phyloP scores from a whole-genome alignment of 1,140 invertebrate species.

The Onthophagus taurus region DNA sequence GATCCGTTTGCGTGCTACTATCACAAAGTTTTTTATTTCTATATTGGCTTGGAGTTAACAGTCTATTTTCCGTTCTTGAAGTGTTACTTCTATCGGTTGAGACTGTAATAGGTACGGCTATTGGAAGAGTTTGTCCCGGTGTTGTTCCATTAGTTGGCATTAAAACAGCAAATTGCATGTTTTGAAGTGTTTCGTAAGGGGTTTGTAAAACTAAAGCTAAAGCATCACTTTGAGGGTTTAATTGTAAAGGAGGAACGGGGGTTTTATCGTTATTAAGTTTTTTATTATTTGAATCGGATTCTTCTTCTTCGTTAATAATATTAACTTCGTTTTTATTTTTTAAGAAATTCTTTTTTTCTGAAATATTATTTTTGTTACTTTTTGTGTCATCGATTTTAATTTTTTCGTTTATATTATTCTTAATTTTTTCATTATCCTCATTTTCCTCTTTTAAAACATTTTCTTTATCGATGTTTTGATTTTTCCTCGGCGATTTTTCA shows the following conservation, averaged over 20 bases:
- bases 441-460: conserved; percentile 5
- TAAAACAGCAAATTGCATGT: conserved; percentile 46
- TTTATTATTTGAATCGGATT: background rate
- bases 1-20: conserved; percentile 56
- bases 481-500: conserved; percentile 10
- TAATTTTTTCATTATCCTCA: background rate
- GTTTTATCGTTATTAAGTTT: conserved; percentile 1
- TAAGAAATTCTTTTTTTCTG: background rate
- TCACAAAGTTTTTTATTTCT: conserved; percentile 43
- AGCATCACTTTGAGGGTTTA: conserved; percentile 12
- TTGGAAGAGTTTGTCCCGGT: conserved; percentile 18
- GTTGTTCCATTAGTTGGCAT: conserved; percentile 38
- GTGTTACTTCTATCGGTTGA: conserved; percentile 16
- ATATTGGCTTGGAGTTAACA: conserved; percentile 55
- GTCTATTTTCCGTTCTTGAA: conserved; percentile 39
- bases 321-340: conserved; percentile 3
- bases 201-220: conserved; percentile 39
- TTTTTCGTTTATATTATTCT: conserved; percentile 9
- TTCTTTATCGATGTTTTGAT: conserved; percentile 3
- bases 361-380: conserved; percentile 2
- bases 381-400: background rate
- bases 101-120: conserved; percentile 22
- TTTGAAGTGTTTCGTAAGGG: conserved; percentile 30
- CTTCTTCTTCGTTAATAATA: background rate
- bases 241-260: background rate